These are phyloP conservation scores for Otolemur garnettii DNA, from an alignment of 2,113 vertebrate species.

Conservation along the genomic window DNA sequence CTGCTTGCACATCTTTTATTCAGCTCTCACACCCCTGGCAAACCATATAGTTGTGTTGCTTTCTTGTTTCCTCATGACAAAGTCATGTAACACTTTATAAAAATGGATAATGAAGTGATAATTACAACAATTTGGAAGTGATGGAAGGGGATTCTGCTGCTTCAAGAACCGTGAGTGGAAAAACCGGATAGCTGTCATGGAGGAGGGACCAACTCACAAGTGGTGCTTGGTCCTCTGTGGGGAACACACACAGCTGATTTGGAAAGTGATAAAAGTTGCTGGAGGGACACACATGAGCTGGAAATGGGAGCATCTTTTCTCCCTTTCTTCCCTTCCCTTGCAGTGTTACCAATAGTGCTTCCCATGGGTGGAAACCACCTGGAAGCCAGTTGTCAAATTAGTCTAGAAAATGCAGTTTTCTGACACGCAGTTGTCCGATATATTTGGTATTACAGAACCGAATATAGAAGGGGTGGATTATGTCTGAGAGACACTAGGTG, in stretches of 20 bases:
- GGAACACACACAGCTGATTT: background rate
- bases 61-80: slow-evolving; percentile 27
- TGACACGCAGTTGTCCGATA: background rate
- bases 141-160: background rate
- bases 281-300: background rate
- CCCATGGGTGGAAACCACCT: background rate
- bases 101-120: slow-evolving; percentile 8
- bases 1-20: background rate
- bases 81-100: background rate
- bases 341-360: background rate
- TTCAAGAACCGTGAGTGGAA: background rate
- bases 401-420: background rate
- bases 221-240: background rate
- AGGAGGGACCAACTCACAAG: background rate
- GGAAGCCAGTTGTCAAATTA: background rate
- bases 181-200: background rate
- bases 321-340: background rate
- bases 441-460: background rate
- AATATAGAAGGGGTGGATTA: background rate
- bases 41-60: background rate
- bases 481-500: background rate
- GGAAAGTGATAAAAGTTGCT: background rate
- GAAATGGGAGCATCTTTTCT: background rate
- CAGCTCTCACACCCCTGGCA: background rate
- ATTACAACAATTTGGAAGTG: background rate